Base-by-base conservation (phyloP, 2,888 invertebrate species). In the Sussaba pulchella region DNA sequence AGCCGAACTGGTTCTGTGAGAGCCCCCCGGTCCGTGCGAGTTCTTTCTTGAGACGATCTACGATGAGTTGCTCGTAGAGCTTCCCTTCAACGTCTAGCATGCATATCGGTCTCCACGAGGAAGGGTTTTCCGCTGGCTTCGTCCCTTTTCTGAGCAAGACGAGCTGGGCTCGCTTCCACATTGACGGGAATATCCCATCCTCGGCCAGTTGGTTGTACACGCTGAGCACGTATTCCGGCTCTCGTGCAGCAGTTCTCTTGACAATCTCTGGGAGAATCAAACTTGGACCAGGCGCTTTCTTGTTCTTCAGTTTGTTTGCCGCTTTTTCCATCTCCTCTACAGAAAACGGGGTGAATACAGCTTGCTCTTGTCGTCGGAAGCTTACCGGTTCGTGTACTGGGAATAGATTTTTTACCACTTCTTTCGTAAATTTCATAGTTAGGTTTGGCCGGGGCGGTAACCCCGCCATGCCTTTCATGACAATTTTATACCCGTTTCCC, bases 91-190 rank as follows among this genome's bases (percentile, higher is more conserved):
- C 59, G 63, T 81, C 78, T 8, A 82, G 31, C 12, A 82, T 57
- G 61, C 76, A 82, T 9, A 82, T 82, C 12, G 82, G 81, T 52
- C 82, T 50, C 45, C 69, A 82, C 12, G 76, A 67, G 5, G 64
- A 43, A 4, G 61, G 36, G 21, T 71, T 17, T 12, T 39, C 59
- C 9, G 41, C 24, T 17, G 64, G 52, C 45, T 66, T 82, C 0
- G 43, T 17, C 0, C 70, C 72, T 21, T 82, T 82, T 19, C 12
- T 39, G 6, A 82, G 17, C 17, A 82, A 76, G 10, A 82, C 21
- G 1, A 82, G 66, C 43, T 12, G 52, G 6, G 81, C 75, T 0
- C 36, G 43, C 45, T 54, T 78, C 79, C 67, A 81, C 41, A 24
- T 19, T 12, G 17, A 31, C 45, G 77, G 81, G 50, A 78, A 81